phyloP scores from a whole-genome alignment of 2,888 invertebrate genomes.

The Epirrhoe alternata region DNA sequence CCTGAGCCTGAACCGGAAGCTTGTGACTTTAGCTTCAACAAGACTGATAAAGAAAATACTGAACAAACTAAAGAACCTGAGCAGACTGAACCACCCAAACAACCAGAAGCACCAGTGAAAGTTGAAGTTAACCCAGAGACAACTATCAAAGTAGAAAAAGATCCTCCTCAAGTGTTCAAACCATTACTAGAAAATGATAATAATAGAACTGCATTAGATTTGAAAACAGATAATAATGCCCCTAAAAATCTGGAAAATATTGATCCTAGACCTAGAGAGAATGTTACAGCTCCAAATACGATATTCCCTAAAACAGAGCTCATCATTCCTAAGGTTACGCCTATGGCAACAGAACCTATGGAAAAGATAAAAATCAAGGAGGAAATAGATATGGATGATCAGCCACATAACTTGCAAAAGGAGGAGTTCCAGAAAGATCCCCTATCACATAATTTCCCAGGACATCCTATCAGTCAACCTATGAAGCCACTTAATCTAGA shows the following conservation, averaged over 20 bases:
- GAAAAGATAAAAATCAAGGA: conserved; percentile 83
- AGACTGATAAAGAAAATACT: conserved; percentile 72
- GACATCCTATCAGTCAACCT: conserved; percentile 67
- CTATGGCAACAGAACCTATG: conserved; percentile 79
- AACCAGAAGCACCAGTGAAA: conserved; percentile 69
- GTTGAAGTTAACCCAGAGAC: conserved; percentile 65
- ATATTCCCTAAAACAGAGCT: conserved; percentile 86
- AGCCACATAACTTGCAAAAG: conserved; percentile 71
- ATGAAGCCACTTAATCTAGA: conserved; percentile 78
- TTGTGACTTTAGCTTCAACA: conserved; percentile 80
- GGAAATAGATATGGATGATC: conserved; percentile 79
- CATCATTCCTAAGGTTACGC: conserved; percentile 86
- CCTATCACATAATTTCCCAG: conserved; percentile 74
- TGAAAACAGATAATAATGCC: conserved; percentile 70
- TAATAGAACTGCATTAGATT: conserved; percentile 64
- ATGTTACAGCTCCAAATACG: conserved; percentile 55
- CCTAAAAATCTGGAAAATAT: conserved; percentile 64
- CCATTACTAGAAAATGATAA: conserved; percentile 68
- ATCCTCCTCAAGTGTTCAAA: conserved; percentile 68
- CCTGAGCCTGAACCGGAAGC: conserved; percentile 79
- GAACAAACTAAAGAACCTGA: conserved; percentile 74
- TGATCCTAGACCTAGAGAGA: conserved; percentile 58
- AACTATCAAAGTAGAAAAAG: conserved; percentile 72
- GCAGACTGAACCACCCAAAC: conserved; percentile 59
- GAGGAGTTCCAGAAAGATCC: conserved; percentile 80